These are phyloP conservation scores for Drepanosiphum platanoidis DNA, from an alignment of 2,888 invertebrate genomes.

Conservation along the genomic window DNA sequence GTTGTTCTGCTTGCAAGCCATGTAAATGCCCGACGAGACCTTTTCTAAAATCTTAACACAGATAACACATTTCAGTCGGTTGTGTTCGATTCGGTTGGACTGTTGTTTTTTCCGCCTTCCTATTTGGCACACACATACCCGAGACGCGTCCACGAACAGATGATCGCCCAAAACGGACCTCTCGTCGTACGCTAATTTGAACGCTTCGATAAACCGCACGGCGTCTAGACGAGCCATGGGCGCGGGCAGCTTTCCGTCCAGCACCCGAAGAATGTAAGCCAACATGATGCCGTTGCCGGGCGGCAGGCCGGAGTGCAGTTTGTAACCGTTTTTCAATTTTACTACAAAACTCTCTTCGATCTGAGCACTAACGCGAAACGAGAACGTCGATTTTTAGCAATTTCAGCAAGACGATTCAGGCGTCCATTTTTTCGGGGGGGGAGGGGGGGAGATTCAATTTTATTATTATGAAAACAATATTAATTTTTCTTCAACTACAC, in stretches of 20 bases:
- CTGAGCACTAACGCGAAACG: conserved; percentile 75
- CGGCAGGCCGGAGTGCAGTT: conserved; percentile 82
- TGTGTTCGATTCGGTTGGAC: too few relatives aligned
- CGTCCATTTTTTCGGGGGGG: too few relatives aligned
- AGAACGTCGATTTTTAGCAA: too few relatives aligned
- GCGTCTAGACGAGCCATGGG: conserved; percentile 71
- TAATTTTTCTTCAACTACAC: too few relatives aligned
- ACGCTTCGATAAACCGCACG: conserved; percentile 85
- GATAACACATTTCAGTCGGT: too few relatives aligned
- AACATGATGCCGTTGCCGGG: conserved; percentile 88
- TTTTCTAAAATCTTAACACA: conserved; percentile 47
- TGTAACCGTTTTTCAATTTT: conserved; percentile 71
- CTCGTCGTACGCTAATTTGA: conserved; percentile 90
- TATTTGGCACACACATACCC: conserved; percentile 73
- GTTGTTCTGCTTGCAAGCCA: conserved; percentile 23
- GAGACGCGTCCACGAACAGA: conserved; percentile 76
- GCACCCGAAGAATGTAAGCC: conserved; percentile 82
- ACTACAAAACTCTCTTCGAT: conserved; percentile 74
- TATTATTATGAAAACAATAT: too few relatives aligned
- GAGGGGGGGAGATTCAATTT: too few relatives aligned
- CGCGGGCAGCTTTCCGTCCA: conserved; percentile 71
- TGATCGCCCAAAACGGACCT: conserved; percentile 87
- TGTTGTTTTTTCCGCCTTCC: background rate
- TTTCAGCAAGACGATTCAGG: too few relatives aligned
- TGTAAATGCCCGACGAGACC: conserved; percentile 42